Conservation (phyloP, 1,140 invertebrate species). For the Agrilus planipennis region DNA sequence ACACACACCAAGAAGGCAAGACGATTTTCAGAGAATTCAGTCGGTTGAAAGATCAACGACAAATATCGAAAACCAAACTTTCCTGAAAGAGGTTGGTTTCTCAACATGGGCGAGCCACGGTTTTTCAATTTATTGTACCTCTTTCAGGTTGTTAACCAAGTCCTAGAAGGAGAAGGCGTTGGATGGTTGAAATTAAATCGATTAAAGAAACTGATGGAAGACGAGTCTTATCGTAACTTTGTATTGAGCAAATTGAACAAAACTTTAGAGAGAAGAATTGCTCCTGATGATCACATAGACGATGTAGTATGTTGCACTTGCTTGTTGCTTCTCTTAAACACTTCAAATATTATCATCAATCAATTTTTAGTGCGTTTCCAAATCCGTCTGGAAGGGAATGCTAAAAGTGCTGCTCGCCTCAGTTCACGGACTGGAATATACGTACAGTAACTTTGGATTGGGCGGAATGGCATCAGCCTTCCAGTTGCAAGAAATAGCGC, state of each 20-base stretch:
- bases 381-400: conserved; percentile 93
- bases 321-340: conserved; percentile 6
- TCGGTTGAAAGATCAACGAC: conserved; percentile 56
- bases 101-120: neutral
- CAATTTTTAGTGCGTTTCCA: conserved; percentile 61
- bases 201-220: conserved; percentile 95
- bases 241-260: conserved; percentile 91
- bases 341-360: conserved; percentile 6
- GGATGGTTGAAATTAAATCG: conserved; percentile 93
- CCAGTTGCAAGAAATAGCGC: conserved; percentile 93
- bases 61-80: conserved; percentile 77
- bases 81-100: conserved; percentile 66
- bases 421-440: conserved; percentile 80
- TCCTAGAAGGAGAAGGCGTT: conserved; percentile 90
- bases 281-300: conserved; percentile 92
- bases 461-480: conserved; percentile 97
- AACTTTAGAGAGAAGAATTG: conserved; percentile 85
- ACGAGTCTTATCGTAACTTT: conserved; percentile 95
- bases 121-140: neutral
- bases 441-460: conserved; percentile 85
- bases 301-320: conserved; percentile 71
- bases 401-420: conserved; percentile 83
- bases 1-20: conserved; percentile 56
- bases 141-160: conserved; percentile 72
- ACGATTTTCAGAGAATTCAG: conserved; percentile 51